A percentile compares a stretch with the other conserved stretches of the same genome.
These are phyloP conservation scores for Psittacula derbiana DNA, from an alignment of 2,797 vertebrate genomes.

Conservation along the genomic window DNA sequence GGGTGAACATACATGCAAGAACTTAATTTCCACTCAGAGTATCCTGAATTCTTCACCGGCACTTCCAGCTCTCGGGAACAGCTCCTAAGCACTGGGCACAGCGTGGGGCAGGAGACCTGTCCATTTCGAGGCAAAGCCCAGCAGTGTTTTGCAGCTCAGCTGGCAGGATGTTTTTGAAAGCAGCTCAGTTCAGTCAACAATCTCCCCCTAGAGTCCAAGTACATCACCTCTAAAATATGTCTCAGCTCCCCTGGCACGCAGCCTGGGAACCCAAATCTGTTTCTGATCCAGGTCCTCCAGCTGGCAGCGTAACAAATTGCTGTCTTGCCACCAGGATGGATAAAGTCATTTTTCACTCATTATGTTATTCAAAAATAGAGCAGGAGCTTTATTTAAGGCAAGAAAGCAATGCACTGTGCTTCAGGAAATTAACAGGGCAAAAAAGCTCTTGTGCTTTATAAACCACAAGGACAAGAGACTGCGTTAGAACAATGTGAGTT, in stretches of 20 bases:
- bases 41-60: neutral
- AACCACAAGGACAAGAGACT: conserved; percentile 3
- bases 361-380: conserved; percentile 53
- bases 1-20: neutral
- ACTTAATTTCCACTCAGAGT: neutral
- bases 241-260: neutral
- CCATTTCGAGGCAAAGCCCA: conserved; percentile 19
- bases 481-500: neutral
- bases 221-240: conserved; percentile 51
- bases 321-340: conserved; percentile 26
- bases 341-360: conserved; percentile 43
- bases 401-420: neutral
- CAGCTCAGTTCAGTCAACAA: conserved; percentile 25
- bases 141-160: neutral
- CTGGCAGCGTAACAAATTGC: conserved; percentile 5
- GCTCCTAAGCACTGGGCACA: rapidly evolving
- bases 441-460: neutral
- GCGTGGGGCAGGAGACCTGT: neutral
- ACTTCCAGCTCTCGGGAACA: neutral
- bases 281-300: conserved; percentile 53
- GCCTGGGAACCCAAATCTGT: conserved; percentile 59
- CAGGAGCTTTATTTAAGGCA: conserved; percentile 40
- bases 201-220: conserved; percentile 28
- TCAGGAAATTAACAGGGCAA: conserved; percentile 17
- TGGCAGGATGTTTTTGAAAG: conserved; percentile 42